These are phyloP conservation scores for Astyanax mexicanus DNA, from an alignment of 2,797 vertebrate genomes.

Conservation along the genomic window DNA sequence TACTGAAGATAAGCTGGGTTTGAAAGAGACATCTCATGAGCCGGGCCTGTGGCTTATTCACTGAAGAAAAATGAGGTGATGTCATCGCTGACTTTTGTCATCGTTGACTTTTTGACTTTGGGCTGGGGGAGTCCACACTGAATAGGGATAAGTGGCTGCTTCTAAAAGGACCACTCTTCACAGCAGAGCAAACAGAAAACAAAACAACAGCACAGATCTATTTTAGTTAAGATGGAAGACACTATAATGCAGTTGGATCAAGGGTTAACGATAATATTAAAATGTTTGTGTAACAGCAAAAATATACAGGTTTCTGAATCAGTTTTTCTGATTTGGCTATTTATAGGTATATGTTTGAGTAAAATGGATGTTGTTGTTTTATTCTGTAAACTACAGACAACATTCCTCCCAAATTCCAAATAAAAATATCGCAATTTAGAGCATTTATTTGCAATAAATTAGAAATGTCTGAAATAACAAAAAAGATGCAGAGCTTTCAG, in stretches of 20 bases:
- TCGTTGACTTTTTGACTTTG: too few relatives aligned
- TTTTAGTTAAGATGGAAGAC: constrained; percentile 15
- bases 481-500: too few relatives aligned
- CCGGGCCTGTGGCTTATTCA: constrained; percentile 71
- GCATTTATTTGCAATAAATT: too few relatives aligned
- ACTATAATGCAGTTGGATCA: constrained; percentile 11
- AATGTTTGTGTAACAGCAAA: too few relatives aligned
- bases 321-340: too few relatives aligned
- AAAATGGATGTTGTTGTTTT: too few relatives aligned
- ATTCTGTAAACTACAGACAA: too few relatives aligned
- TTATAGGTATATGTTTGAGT: too few relatives aligned
- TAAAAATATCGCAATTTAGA: too few relatives aligned
- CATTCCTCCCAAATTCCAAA: too few relatives aligned
- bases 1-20: constrained; percentile 68
- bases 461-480: too few relatives aligned
- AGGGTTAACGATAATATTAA: background rate
- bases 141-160: constrained; percentile 52
- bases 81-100: constrained; percentile 70
- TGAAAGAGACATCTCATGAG: constrained; percentile 75
- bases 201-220: constrained; percentile 8
- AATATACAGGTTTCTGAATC: too few relatives aligned
- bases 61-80: constrained; percentile 72
- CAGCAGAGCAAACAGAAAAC: constrained; percentile 37
- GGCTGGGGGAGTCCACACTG: constrained; percentile 35
- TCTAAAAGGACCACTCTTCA: constrained; percentile 46